phyloP scores from a whole-genome alignment of 2,888 invertebrate genomes.

The Yponomeuta evonymella region DNA sequence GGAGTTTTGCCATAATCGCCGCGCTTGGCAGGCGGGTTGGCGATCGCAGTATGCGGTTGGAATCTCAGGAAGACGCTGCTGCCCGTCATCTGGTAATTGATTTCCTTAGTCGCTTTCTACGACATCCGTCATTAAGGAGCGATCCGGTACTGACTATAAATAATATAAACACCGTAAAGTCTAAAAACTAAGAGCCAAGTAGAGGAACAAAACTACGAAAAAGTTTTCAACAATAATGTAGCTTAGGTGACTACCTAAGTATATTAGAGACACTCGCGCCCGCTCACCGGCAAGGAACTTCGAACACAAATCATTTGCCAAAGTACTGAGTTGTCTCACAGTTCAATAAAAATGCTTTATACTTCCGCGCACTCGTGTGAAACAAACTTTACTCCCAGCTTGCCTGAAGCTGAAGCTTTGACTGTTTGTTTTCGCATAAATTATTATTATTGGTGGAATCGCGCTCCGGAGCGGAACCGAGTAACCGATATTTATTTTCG shows the following conservation, averaged over 20 bases:
- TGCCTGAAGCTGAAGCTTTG: slow-evolving; percentile 6
- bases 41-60: no score
- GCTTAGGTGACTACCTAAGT: background rate
- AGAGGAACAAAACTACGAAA: background rate
- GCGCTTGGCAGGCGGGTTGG: no score
- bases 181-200: no score
- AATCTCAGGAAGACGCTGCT: no score
- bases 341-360: slow-evolving; percentile 47
- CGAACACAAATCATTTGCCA: slow-evolving; percentile 40
- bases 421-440: background rate
- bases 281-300: slow-evolving; percentile 35
- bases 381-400: slow-evolving; percentile 18
- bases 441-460: slow-evolving; percentile 1
- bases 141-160: no score
- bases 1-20: no score
- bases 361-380: slow-evolving; percentile 23
- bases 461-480: background rate
- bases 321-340: slow-evolving; percentile 23
- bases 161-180: no score
- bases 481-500: slow-evolving; percentile 3
- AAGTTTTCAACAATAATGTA: background rate
- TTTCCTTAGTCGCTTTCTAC: no score
- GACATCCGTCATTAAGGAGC: no score
- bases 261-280: background rate
- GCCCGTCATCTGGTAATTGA: no score